Conservation (phyloP, 30 jellyfish, hydroid and myxozoan genomes). For the Hydractinia echinata region DNA sequence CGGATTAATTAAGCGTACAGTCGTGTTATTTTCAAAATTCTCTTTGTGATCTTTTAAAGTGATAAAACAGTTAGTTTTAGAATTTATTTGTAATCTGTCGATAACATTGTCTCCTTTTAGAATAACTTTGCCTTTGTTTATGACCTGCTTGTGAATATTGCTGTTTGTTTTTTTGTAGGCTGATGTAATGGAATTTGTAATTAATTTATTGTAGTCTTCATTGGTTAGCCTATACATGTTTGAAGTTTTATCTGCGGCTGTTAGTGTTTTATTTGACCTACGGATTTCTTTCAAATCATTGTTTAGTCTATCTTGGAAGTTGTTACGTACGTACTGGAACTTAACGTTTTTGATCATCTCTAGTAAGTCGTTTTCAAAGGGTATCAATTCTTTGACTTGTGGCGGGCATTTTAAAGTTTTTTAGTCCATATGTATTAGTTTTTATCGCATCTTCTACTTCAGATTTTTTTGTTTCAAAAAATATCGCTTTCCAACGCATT, state of each 20-base stretch:
- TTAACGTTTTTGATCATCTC: background rate
- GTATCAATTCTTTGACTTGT: conserved; percentile 10
- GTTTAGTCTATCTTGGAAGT: conserved; percentile 21
- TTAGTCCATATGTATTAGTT: background rate
- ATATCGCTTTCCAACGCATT: no score
- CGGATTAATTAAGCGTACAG: conserved; percentile 1
- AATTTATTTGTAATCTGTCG: conserved; percentile 33
- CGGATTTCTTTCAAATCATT: conserved; percentile 33
- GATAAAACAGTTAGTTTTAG: conserved; percentile 32
- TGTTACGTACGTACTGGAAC: conserved; percentile 18
- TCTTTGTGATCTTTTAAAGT: conserved; percentile 50
- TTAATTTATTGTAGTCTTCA: conserved; percentile 27
- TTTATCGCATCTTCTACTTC: no score
- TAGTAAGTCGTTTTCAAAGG: conserved; percentile 1
- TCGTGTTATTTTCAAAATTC: conserved; percentile 28
- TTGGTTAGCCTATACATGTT: conserved; percentile 17
- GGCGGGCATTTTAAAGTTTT: background rate
- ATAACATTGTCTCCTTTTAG: conserved; percentile 3
- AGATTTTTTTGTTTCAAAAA: no score
- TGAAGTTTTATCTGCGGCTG: conserved; percentile 49
- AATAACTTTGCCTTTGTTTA: conserved; percentile 16
- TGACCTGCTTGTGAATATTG: background rate
- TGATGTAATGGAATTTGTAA: conserved; percentile 29
- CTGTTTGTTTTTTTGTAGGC: conserved; percentile 17
- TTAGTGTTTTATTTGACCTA: conserved; percentile 14